These are phyloP conservation scores for Chelonus insularis DNA, from an alignment of 1,140 invertebrate genomes.

Conservation along the genomic window DNA sequence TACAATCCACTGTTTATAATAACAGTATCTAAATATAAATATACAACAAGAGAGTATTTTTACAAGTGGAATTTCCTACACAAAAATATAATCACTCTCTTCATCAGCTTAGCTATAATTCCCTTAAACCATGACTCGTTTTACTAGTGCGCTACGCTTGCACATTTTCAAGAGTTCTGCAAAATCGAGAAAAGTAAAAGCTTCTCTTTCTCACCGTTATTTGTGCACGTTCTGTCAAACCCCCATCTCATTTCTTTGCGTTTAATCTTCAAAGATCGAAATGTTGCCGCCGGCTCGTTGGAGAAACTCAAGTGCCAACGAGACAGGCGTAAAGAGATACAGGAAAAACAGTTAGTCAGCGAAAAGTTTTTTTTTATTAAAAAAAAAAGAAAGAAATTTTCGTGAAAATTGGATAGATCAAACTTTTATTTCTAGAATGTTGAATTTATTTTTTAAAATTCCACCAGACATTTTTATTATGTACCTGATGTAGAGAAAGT, in stretches of 20 bases:
- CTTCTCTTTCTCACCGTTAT: neutral
- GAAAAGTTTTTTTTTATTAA: slow-evolving; percentile 16
- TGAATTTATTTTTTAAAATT: too few relatives aligned
- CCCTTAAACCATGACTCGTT: slow-evolving; percentile 2
- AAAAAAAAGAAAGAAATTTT: neutral
- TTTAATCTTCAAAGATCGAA: slow-evolving; percentile 21
- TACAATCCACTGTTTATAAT: too few relatives aligned
- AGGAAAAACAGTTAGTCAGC: slow-evolving; percentile 47
- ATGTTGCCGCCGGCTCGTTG: slow-evolving; percentile 6
- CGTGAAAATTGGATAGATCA: neutral
- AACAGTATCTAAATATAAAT: too few relatives aligned
- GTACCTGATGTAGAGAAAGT: neutral
- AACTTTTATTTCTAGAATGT: too few relatives aligned
- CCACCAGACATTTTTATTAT: too few relatives aligned
- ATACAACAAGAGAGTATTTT: neutral
- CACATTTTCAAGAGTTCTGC: slow-evolving; percentile 9
- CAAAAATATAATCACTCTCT: neutral
- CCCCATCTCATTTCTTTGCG: neutral
- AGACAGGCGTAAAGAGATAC: slow-evolving; percentile 1
- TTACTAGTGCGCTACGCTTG: slow-evolving; percentile 1
- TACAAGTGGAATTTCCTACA: neutral
- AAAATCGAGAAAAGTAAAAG: slow-evolving; percentile 20
- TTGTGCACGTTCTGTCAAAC: slow-evolving; percentile 7
- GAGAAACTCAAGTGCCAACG: neutral
- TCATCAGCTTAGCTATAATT: neutral